Percentiles rank a stretch among this genome's conserved stretches.
phyloP scores from a whole-genome alignment of 2,888 invertebrate species.

The Nudaria mundana region DNA sequence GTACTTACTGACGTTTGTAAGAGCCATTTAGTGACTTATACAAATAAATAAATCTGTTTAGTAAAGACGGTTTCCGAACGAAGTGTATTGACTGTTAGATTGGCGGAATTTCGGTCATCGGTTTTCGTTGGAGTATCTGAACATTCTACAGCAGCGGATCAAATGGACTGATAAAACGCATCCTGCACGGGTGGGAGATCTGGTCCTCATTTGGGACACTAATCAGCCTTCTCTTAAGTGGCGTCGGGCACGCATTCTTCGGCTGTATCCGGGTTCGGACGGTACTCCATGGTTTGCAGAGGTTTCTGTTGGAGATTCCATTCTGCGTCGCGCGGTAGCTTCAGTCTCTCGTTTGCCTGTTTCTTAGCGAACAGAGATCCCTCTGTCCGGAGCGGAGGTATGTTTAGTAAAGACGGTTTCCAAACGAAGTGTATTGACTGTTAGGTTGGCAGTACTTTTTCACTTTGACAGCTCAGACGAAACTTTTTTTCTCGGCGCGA shows the following conservation, averaged over 20 bases:
- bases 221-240: background rate
- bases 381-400: background rate
- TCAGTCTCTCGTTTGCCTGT: slow-evolving; percentile 1
- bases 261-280: background rate
- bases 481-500: too few species aligned
- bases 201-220: background rate
- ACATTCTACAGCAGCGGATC: background rate
- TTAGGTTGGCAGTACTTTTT: too few species aligned
- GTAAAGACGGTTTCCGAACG: too few species aligned
- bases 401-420: background rate
- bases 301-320: background rate
- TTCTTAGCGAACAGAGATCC: slow-evolving; percentile 3
- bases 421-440: too few species aligned
- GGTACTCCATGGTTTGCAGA: background rate
- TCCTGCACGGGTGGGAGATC: background rate
- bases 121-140: background rate
- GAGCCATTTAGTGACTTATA: too few species aligned
- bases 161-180: background rate
- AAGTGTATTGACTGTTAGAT: too few species aligned
- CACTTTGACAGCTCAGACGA: too few species aligned
- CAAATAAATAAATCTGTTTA: too few species aligned
- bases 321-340: background rate
- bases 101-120: background rate
- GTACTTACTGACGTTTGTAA: too few species aligned
- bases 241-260: background rate